Evolutionary conservation across 2,113 vertebrate species (phyloP).

Genomic region (Corvus moneduloides): DNA sequence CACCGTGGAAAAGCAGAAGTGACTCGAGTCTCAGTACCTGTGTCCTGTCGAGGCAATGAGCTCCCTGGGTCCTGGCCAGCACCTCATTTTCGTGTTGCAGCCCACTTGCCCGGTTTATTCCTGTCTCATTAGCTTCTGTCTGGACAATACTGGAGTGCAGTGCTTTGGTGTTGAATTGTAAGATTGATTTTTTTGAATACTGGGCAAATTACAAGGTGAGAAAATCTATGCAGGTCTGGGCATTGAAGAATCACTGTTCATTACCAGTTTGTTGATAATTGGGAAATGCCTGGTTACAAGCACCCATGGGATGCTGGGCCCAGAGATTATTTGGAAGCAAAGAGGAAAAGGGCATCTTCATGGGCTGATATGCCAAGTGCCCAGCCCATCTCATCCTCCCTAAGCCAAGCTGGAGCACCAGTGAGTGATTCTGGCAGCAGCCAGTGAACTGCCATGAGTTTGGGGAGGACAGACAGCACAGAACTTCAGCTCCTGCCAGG

Average conservation of each 20-base stretch:
- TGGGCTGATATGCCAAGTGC: background rate
- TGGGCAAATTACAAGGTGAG: background rate
- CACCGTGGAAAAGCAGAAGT: background rate
- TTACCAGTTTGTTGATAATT: background rate
- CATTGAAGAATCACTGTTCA: fast-evolving
- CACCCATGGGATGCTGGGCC: fast-evolving
- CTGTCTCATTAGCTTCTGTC: background rate
- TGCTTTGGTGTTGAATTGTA: background rate
- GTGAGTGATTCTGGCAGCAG: background rate
- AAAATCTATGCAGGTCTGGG: background rate
- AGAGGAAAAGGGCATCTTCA: background rate
- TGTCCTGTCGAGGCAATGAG: fast-evolving
- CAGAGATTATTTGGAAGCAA: background rate
- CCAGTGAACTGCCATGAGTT: no score
- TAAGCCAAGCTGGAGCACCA: background rate
- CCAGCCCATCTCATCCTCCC: background rate
- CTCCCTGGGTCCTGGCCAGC: fast-evolving
- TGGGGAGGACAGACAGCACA: background rate
- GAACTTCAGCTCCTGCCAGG: background rate
- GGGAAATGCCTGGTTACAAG: background rate
- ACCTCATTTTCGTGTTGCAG: background rate
- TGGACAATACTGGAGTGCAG: background rate
- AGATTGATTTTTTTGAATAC: background rate
- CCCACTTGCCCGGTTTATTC: background rate
- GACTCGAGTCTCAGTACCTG: background rate